phyloP scores from a whole-genome alignment of 2,113 vertebrate species.

The Mormoops blainvillei region DNA sequence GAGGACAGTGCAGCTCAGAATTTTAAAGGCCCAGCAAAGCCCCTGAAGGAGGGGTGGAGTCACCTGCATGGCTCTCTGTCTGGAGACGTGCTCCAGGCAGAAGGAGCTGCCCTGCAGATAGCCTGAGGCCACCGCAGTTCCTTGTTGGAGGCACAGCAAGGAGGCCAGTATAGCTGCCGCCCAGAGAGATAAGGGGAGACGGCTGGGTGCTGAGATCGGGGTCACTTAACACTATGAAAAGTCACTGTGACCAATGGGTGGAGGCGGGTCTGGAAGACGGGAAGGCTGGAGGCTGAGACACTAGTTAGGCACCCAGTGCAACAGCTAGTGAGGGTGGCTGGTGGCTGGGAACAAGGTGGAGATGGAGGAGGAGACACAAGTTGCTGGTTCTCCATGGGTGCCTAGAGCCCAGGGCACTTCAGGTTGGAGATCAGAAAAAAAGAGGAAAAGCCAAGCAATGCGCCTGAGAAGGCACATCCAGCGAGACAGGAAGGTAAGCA shows the following conservation, averaged over 20 bases:
- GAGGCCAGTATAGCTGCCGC: not conserved
- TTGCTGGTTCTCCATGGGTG: not conserved
- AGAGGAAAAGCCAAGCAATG: not conserved
- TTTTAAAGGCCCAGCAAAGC: not conserved
- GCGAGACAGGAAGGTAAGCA: not conserved
- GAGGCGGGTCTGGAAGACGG: not conserved
- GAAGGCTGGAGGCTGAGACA: not conserved
- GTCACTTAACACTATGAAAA: not conserved
- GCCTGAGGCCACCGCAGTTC: not conserved
- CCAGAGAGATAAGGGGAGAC: not conserved
- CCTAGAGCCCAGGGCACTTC: not conserved
- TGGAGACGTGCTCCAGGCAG: not conserved
- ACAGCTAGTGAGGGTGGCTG: not conserved
- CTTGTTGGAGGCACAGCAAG: not conserved
- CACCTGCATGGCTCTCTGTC: not conserved
- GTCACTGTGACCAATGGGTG: not conserved
- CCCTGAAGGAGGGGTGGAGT: not conserved
- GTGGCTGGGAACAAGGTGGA: not conserved
- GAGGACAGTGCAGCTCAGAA: not conserved
- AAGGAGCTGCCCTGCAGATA: not conserved
- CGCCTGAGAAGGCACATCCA: not conserved
- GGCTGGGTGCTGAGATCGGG: not conserved
- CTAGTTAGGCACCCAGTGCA: not conserved
- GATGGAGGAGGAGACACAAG: not conserved
- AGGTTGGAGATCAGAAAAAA: not conserved